phyloP scores from a whole-genome alignment of 2,888 invertebrate species.

The Melanargia galathea region DNA sequence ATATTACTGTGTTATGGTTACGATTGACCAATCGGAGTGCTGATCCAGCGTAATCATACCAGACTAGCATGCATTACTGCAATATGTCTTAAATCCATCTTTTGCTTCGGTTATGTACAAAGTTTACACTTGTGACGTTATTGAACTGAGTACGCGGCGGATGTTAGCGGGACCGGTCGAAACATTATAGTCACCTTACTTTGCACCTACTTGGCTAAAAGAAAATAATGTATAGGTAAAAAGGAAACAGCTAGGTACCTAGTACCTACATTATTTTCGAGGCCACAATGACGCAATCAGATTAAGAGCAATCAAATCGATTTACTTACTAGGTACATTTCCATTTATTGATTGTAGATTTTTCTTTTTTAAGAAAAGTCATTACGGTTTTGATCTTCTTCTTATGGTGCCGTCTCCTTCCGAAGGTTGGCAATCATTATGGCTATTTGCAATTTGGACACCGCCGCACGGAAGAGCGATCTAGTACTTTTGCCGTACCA shows the following conservation, averaged over 20 bases:
- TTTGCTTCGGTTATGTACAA: neutral
- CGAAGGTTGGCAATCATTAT: too few relatives aligned
- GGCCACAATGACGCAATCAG: constrained; percentile 31
- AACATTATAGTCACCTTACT: constrained; percentile 1
- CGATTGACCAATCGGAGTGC: too few relatives aligned
- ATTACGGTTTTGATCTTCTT: neutral
- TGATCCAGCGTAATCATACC: too few relatives aligned
- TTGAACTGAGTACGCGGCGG: too few relatives aligned
- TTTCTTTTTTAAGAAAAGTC: neutral
- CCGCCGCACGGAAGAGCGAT: too few relatives aligned
- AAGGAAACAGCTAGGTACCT: constrained; percentile 32
- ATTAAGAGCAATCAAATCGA: constrained; percentile 17
- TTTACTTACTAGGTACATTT: neutral
- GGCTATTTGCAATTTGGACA: too few relatives aligned
- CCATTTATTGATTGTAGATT: neutral
- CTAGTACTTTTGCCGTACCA: too few relatives aligned
- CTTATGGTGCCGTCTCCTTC: too few relatives aligned
- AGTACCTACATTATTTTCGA: constrained; percentile 34
- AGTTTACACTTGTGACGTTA: neutral
- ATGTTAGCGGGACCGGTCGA: neutral
- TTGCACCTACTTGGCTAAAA: neutral
- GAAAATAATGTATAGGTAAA: constrained; percentile 17
- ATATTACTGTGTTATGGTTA: too few relatives aligned
- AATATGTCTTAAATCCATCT: too few relatives aligned
- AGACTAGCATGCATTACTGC: too few relatives aligned